Evolutionary conservation across 2,888 invertebrate genomes (phyloP).

Genomic region (Formica aserva): DNA sequence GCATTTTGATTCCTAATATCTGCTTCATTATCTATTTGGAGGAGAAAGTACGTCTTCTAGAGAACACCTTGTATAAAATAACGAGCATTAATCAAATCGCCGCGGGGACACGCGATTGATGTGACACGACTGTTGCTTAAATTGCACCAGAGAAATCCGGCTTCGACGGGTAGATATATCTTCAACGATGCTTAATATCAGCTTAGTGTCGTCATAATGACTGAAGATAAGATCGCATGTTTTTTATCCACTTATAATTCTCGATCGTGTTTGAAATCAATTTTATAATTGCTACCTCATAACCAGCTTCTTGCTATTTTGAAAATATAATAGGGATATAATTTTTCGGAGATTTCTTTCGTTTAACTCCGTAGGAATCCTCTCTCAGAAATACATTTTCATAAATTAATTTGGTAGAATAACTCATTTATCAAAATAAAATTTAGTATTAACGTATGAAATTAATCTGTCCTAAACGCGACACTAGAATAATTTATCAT

Average conservation of each 20-base stretch:
- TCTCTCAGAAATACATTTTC: not conserved
- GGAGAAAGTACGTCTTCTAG: not conserved
- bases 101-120: conserved; percentile 28
- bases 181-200: conserved; percentile 14
- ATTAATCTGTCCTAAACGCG: not conserved
- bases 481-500: not conserved
- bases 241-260: conserved; percentile 15
- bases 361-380: not conserved
- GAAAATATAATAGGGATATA: not conserved
- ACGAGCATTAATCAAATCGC: conserved; percentile 37
- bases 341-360: not conserved
- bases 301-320: not conserved
- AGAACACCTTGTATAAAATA: conserved; percentile 15
- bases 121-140: conserved; percentile 28
- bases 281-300: not conserved
- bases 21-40: not conserved
- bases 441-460: not conserved
- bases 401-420: conserved; percentile 5
- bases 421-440: not conserved
- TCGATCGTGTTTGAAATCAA: conserved; percentile 10
- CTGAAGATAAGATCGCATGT: conserved; percentile 8
- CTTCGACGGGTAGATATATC: conserved; percentile 26
- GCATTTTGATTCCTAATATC: not conserved
- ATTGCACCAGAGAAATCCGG: conserved; percentile 11
- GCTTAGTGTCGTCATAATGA: conserved; percentile 23